Evolutionary conservation across 2,888 invertebrate genomes (phyloP), one percentile per base, ranked within the genome.

Genomic region (Peribatodes rhomboidaria): DNA sequence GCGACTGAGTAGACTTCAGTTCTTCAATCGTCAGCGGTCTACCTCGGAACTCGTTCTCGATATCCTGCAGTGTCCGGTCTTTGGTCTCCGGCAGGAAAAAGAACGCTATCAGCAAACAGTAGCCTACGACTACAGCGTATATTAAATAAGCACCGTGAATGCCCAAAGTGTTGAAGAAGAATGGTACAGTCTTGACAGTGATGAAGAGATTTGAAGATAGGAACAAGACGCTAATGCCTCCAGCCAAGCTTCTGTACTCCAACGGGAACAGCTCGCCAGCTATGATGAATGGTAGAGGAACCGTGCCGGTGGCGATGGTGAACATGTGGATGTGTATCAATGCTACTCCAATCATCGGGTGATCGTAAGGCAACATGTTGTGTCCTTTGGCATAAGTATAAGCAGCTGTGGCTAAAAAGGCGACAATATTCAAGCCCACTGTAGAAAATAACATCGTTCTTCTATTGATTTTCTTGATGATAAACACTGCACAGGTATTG

Each of bases 211-310:
- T 86, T 0, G 74, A 62, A 1, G 88, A 86, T 2, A 88, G 47
- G 61, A 87, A 86, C 4, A 88, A 56, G 0, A 87, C 84, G 35
- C 88, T 85, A n/a, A 89, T 78, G 0, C 86, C 86, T 13, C 88
- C 86, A 54, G 95, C 95, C 0, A 95, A 77, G 33, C 95, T 95
- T 47, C 95, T 90, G 44, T 92, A 93, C 49, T 92, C 90, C 31
- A 94, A 87, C 3, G 96, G 94, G 72, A 95, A 96, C 0, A 96
- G 82, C 80, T 96, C 96, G 0, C 96, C 96, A 68, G 95, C 94
- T 82, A 96, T 94, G 10, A 95, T 94, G 89, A 96, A 96, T 0
- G 96, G 95, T 52, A 96, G 76, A 0, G 96, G 95, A 0, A 95
- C 88, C 2, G 94, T 85, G 0, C 96, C 95, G 7, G 94, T 87